A percentile compares a stretch with the other conserved stretches of the same genome.
These are phyloP conservation scores for Subacronicta megacephala DNA, from an alignment of 2,888 invertebrate species.

Conservation along the genomic window DNA sequence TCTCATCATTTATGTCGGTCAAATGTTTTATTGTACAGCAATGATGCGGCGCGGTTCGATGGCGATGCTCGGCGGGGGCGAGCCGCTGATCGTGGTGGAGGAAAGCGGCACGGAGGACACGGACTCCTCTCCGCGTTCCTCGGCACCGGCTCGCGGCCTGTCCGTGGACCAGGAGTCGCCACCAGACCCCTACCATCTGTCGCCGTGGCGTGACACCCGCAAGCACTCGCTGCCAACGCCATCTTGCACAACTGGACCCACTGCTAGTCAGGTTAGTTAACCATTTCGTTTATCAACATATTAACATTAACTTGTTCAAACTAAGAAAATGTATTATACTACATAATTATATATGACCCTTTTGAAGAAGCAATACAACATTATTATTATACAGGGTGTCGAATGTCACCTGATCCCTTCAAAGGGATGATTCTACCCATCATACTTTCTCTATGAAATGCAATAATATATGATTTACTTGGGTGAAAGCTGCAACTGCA, in stretches of 20 bases:
- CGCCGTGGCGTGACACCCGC: constrained; percentile 94
- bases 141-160: constrained; percentile 89
- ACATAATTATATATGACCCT: too few relatives aligned
- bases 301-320: too few relatives aligned
- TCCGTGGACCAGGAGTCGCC: constrained; percentile 94
- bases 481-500: too few relatives aligned
- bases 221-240: constrained; percentile 96
- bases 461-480: too few relatives aligned
- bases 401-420: too few relatives aligned
- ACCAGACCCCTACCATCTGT: constrained; percentile 94
- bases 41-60: constrained; percentile 92
- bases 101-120: constrained; percentile 92
- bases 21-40: constrained; percentile 66
- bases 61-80: constrained; percentile 90
- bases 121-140: constrained; percentile 88
- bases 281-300: too few relatives aligned
- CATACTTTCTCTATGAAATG: too few relatives aligned
- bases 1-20: too few relatives aligned
- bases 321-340: too few relatives aligned
- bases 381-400: too few relatives aligned
- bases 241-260: constrained; percentile 95
- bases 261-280: constrained; percentile 94
- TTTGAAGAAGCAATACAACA: too few relatives aligned
- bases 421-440: too few relatives aligned
- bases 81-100: constrained; percentile 95